Conservation (phyloP, 1,140 invertebrate species). For the Drosophila burlai region DNA sequence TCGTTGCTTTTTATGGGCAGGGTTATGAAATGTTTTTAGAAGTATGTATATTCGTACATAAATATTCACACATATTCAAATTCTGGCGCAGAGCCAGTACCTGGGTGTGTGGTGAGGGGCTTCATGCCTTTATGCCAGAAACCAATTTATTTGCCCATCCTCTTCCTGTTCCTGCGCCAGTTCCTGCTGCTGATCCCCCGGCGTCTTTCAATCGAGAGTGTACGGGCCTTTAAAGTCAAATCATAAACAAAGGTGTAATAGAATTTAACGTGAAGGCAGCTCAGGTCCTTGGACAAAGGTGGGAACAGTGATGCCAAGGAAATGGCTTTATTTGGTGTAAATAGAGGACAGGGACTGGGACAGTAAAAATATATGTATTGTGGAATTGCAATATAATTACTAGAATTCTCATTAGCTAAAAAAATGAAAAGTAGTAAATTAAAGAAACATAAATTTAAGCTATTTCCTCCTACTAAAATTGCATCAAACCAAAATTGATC, state of each 20-base stretch:
- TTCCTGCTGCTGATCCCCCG: slow-evolving; percentile 18
- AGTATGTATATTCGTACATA: slow-evolving; percentile 31
- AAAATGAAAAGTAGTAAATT: background rate
- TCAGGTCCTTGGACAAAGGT: background rate
- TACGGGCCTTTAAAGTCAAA: slow-evolving; percentile 40
- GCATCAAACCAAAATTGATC: background rate
- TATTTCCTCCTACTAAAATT: background rate
- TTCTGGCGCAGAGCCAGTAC: slow-evolving; percentile 18
- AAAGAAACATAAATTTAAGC: background rate
- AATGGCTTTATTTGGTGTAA: background rate
- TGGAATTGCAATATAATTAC: background rate
- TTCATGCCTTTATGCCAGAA: slow-evolving; percentile 56
- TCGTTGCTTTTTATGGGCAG: slow-evolving; percentile 50
- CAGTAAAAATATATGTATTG: background rate
- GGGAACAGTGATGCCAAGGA: background rate
- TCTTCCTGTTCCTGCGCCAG: slow-evolving; percentile 32
- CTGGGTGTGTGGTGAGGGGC: background rate
- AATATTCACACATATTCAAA: slow-evolving; percentile 59
- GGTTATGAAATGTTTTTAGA: slow-evolving; percentile 45
- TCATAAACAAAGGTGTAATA: slow-evolving; percentile 54
- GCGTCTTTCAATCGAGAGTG: slow-evolving; percentile 23
- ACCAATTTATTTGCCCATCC: slow-evolving; percentile 64
- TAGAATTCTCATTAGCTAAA: background rate
- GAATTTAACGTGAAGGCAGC: slow-evolving; percentile 24
- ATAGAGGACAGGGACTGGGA: no score